phyloP scores from a whole-genome alignment of 2,888 invertebrate genomes.

The Fragum fragum region DNA sequence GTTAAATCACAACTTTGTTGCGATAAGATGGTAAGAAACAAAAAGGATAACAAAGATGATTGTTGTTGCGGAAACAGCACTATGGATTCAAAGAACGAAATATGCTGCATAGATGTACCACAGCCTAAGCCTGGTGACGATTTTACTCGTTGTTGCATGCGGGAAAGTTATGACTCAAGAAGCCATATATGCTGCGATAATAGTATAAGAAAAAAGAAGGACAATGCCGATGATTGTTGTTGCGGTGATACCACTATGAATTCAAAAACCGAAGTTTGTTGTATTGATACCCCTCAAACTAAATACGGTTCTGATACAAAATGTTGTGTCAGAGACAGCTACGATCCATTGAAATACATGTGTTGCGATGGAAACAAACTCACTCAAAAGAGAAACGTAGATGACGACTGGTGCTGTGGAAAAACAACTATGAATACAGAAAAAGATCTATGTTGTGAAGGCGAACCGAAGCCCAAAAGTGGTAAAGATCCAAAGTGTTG shows the following conservation, averaged over 20 bases:
- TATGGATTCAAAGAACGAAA: constrained; percentile 36
- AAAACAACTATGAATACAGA: constrained; percentile 46
- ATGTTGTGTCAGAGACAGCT: constrained; percentile 48
- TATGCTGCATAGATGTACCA: constrained; percentile 46
- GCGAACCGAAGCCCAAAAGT: constrained; percentile 24
- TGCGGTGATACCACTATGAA: constrained; percentile 44
- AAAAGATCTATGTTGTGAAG: constrained; percentile 42
- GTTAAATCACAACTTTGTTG: constrained; percentile 42
- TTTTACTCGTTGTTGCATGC: constrained; percentile 37
- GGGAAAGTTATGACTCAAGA: constrained; percentile 37
- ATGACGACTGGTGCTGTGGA: constrained; percentile 57
- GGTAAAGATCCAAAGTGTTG: constrained; percentile 48
- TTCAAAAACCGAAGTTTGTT: constrained; percentile 39
- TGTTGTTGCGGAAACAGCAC: constrained; percentile 50
- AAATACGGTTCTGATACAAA: constrained; percentile 22
- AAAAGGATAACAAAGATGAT: constrained; percentile 31
- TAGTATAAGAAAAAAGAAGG: constrained; percentile 8
- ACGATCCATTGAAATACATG: constrained; percentile 19
- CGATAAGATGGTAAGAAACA: constrained; percentile 33
- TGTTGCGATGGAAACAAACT: constrained; percentile 41
- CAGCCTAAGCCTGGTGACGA: neutral
- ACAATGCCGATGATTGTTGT: constrained; percentile 32
- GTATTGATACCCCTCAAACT: constrained; percentile 38
- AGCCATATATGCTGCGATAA: constrained; percentile 38
- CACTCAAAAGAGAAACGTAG: constrained; percentile 16